These are phyloP conservation scores for Caenorhabditis inopinata DNA, from an alignment of 1,140 invertebrate species.

Conservation along the genomic window DNA sequence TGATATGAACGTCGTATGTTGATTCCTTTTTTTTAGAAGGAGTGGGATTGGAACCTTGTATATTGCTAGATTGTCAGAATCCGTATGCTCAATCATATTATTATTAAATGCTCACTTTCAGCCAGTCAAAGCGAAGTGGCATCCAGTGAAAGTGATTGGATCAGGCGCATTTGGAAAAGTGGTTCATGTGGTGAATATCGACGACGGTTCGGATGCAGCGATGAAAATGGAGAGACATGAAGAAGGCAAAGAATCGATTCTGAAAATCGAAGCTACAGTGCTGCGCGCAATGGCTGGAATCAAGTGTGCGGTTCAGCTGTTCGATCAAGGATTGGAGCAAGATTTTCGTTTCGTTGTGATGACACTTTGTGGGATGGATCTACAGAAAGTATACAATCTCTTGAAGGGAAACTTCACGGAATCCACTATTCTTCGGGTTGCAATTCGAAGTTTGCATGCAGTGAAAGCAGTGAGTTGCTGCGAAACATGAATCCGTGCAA, in stretches of 20 bases:
- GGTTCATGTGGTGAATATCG: not conserved
- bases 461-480: slow-evolving; percentile 12
- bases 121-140: not conserved
- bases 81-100: no score
- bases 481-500: no score
- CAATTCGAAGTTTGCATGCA: not conserved
- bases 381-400: not conserved
- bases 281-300: not conserved
- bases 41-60: no score
- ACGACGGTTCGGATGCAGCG: not conserved
- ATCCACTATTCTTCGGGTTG: not conserved
- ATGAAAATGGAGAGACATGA: not conserved
- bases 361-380: slow-evolving; percentile 17
- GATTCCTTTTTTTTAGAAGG: not conserved
- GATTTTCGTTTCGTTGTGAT: not conserved
- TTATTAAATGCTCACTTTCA: no score
- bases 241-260: not conserved
- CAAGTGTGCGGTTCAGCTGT: not conserved
- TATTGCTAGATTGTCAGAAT: no score
- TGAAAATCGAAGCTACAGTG: not conserved
- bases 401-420: not conserved
- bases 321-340: not conserved
- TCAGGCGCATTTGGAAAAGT: slow-evolving; percentile 8
- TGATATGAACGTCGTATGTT: not conserved
- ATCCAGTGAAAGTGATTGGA: not conserved